Percentiles rank a stretch among this genome's conserved stretches.
Evolutionary conservation across 2,113 vertebrate genomes (phyloP).

Genomic region (Sturnus vulgaris): DNA sequence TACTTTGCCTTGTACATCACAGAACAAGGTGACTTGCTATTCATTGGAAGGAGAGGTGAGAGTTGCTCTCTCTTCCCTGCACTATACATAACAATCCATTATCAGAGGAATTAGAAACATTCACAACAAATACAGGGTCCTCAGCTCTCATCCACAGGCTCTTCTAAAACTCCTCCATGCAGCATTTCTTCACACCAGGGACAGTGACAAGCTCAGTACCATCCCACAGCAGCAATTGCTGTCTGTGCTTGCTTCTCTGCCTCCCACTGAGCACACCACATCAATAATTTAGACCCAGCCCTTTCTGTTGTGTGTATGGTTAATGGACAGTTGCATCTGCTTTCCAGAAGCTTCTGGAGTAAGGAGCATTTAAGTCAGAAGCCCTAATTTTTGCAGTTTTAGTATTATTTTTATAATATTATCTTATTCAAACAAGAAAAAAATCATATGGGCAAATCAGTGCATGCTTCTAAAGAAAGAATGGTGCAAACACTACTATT

Average conservation of each 20-base stretch:
- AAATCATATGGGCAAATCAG: not conserved
- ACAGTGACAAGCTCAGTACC: not conserved
- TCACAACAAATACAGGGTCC: not conserved
- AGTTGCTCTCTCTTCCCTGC: constrained; percentile 28
- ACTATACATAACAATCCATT: constrained; percentile 27
- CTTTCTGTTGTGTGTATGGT: not conserved
- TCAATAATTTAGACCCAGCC: not conserved
- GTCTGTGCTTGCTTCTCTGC: not conserved
- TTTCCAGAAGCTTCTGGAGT: not conserved
- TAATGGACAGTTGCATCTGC: not conserved
- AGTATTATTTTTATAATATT: not conserved
- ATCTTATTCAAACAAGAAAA: not conserved
- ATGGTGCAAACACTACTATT: not conserved
- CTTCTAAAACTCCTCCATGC: not conserved
- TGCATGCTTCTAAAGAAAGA: not conserved
- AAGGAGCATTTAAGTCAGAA: not conserved
- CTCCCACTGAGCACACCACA: not conserved
- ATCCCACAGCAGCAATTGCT: not conserved
- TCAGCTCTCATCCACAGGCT: not conserved
- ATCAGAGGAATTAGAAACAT: constrained; percentile 46
- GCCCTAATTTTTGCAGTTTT: not conserved
- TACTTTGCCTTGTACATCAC: constrained; percentile 50
- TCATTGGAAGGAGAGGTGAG: constrained; percentile 27
- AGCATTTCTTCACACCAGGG: constrained; percentile 3
- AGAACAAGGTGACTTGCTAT: constrained; percentile 34